Conservation (phyloP, 2,888 invertebrate species). For the Hyppa rectilinea region DNA sequence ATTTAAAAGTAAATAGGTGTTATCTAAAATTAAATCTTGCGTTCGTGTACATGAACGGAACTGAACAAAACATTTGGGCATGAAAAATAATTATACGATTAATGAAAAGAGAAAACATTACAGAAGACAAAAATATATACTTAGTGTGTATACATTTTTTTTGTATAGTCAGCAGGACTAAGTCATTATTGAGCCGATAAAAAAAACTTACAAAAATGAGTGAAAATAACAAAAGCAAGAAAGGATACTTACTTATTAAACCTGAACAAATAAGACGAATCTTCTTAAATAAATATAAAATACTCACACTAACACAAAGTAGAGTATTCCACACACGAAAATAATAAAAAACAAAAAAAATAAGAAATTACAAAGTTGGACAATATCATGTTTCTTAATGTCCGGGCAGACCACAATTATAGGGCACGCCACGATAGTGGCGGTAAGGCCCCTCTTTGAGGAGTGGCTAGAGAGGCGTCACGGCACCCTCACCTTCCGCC, state of each 20-base stretch:
- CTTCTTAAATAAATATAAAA: background rate
- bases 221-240: background rate
- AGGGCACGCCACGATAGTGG: too few relatives aligned
- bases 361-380: background rate
- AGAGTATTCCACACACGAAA: background rate
- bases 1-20: slow-evolving; percentile 20
- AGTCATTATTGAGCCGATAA: background rate
- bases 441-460: too few relatives aligned
- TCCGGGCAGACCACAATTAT: background rate
- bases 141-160: background rate
- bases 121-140: background rate
- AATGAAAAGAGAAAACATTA: background rate
- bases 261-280: background rate
- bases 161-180: too few relatives aligned
- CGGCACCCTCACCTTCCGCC: too few relatives aligned
- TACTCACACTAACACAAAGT: background rate
- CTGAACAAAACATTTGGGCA: background rate
- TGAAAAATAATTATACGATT: slow-evolving; percentile 3
- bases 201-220: background rate
- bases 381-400: background rate
- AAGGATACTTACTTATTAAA: too few relatives aligned
- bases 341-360: background rate
- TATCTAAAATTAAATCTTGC: slow-evolving; percentile 32
- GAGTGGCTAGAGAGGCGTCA: too few relatives aligned
- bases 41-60: slow-evolving; percentile 9